Base-by-base conservation (phyloP, 2,888 invertebrate genomes). In the Orchesella flavescens region DNA sequence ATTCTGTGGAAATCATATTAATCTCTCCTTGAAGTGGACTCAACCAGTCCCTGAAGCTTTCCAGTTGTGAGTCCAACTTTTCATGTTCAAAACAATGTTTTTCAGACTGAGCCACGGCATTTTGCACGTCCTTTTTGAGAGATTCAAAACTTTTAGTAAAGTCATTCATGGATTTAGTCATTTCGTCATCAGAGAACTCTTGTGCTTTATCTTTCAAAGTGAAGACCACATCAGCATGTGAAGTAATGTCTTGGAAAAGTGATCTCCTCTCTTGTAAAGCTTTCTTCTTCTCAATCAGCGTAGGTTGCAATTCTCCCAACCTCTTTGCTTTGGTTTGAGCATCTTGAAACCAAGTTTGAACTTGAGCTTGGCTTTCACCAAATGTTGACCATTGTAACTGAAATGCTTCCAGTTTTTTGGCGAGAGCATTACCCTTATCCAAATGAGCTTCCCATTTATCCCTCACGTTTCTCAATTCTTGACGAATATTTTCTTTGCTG, bases 351-450 rank as follows among this genome's bases (percentile, higher is more conserved):
- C 97, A 98, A 89, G 94, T 93, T 87, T 94, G 94, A 9, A 97
- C 92, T 88, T 97, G 96, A 66, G 94, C 94, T 88, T 95, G 95
- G 85, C 96, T 96, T 88, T 97, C 97, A 90, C 97, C 97, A 90
- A 98, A 96, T 0, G 97, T 96, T 3, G 96, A 95, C 90, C 97
- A 93, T 89, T 97, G 96, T 89, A 97, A 94, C 85, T 97, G 93
- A 55, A 95, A 94, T 0, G 94, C 95, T 91, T 98, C 97, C 19
- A 97, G 94, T 89, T 94, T 94, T 90, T 97, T 96, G 87, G 96
- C 93, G 1, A 96, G 93, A 17, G 94, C 93, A 89, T 95, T 96
- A 0, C 96, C 93, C 90, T 94, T 94, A 90, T 96, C 96, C 5
- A 95, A 93, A 65, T 97, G 93, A 69, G 94, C 93, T 90, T 98